Evolutionary conservation across 2,113 vertebrate genomes (phyloP).

Genomic region (Andinoacara biseriatus): DNA sequence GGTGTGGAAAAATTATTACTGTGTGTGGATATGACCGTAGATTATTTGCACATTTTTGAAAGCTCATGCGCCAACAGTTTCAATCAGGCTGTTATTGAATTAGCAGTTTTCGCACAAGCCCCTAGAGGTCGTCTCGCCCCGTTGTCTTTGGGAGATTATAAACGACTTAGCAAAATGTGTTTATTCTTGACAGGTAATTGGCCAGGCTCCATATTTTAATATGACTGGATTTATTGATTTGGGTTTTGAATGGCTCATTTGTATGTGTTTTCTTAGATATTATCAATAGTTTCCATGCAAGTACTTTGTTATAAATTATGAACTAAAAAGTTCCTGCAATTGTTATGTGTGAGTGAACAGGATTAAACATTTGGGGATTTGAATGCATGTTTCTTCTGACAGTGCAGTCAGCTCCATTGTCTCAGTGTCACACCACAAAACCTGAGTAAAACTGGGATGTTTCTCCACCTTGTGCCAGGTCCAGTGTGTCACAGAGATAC

Average conservation of each 20-base stretch:
- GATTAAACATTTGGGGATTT: slow-evolving; percentile 46
- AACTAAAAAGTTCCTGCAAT: slow-evolving; percentile 34
- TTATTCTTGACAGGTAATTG: slow-evolving; percentile 6
- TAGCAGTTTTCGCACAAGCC: slow-evolving; percentile 24
- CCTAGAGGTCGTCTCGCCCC: slow-evolving; percentile 56
- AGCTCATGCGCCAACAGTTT: not conserved
- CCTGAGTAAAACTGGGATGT: slow-evolving; percentile 65
- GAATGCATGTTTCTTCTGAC: slow-evolving; percentile 51
- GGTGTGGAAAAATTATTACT: not conserved
- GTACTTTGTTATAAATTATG: slow-evolving; percentile 14
- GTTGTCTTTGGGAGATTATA: not conserved
- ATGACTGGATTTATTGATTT: not conserved
- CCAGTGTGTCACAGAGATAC: slow-evolving; percentile 53
- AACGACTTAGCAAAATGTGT: slow-evolving; percentile 6
- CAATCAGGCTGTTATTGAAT: not conserved
- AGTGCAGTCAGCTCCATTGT: slow-evolving; percentile 42
- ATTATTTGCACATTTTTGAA: not conserved
- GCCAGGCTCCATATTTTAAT: not conserved
- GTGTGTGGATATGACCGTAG: not conserved
- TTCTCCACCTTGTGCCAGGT: slow-evolving; percentile 66
- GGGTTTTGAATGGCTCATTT: not conserved
- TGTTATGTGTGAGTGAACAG: slow-evolving; percentile 43
- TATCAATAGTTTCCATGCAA: not conserved
- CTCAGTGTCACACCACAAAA: slow-evolving; percentile 39
- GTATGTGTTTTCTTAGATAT: not conserved